These are phyloP conservation scores for Hylyphantes graminicola DNA, from an alignment of 1,140 invertebrate species.

Conservation along the genomic window DNA sequence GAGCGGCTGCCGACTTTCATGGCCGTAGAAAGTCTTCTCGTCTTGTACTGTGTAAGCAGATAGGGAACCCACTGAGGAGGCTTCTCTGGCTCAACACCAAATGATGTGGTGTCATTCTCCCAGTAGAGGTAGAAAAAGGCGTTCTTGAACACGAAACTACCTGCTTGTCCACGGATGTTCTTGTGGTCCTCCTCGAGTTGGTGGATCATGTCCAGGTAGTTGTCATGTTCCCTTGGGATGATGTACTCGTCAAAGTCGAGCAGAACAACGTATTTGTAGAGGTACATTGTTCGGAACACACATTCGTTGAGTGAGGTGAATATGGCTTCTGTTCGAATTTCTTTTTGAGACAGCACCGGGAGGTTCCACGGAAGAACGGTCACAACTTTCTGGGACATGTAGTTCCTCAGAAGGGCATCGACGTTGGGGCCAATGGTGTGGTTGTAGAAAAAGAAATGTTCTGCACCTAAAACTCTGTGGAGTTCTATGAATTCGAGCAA, in stretches of 20 bases:
- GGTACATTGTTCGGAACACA: constrained; percentile 87
- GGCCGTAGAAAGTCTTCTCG: constrained; percentile 18
- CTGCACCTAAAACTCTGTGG: constrained; percentile 84
- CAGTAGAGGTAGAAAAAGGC: constrained; percentile 90
- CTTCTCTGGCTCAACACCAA: constrained; percentile 48
- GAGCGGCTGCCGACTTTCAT: constrained; percentile 79
- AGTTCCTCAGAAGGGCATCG: constrained; percentile 77
- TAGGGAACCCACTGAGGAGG: constrained; percentile 45
- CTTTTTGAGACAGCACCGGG: constrained; percentile 86
- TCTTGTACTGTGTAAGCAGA: constrained; percentile 59
- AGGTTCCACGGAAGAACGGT: constrained; percentile 86
- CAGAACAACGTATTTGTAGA: constrained; percentile 81
- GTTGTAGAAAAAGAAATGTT: constrained; percentile 93
- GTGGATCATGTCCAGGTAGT: constrained; percentile 39
- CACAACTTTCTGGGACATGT: constrained; percentile 76
- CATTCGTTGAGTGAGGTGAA: constrained; percentile 94
- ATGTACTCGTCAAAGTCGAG: constrained; percentile 94
- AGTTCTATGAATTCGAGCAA: constrained; percentile 92
- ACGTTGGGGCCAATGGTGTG: constrained; percentile 82
- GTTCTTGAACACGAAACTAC: constrained; percentile 80
- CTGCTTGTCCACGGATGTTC: constrained; percentile 60
- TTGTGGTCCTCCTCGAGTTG: constrained; percentile 30
- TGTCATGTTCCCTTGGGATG: constrained; percentile 73
- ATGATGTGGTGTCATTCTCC: constrained; percentile 56
- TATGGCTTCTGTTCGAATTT: constrained; percentile 90